Conservation (phyloP, 2,797 vertebrate species). For the Paratrypauchen microcephalus region DNA sequence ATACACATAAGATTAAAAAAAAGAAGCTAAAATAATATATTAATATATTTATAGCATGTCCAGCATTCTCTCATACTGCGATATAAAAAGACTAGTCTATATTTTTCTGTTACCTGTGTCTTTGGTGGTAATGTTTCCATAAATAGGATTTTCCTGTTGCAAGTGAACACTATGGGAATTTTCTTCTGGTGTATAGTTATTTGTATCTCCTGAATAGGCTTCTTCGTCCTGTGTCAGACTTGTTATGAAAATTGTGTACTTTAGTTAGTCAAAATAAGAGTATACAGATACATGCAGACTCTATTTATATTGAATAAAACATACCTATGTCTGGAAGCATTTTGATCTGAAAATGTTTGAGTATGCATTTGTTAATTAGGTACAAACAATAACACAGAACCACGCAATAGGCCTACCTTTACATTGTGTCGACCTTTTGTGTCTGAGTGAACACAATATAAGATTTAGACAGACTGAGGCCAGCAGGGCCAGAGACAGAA, state of each 20-base stretch:
- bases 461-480: slow-evolving; percentile 70
- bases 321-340: slow-evolving; percentile 33
- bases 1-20: neutral
- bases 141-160: slow-evolving; percentile 77
- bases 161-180: slow-evolving; percentile 50
- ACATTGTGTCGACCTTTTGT: slow-evolving; percentile 5
- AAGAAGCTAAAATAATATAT: too few relatives aligned
- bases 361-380: neutral
- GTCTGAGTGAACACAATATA: slow-evolving; percentile 53
- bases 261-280: neutral
- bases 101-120: slow-evolving; percentile 53
- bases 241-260: slow-evolving; percentile 17
- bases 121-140: slow-evolving; percentile 75
- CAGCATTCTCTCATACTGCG: neutral
- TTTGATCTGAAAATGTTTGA: slow-evolving; percentile 37
- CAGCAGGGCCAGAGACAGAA: slow-evolving; percentile 55
- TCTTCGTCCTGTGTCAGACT: slow-evolving; percentile 52
- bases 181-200: slow-evolving; percentile 47
- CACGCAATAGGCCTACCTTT: slow-evolving; percentile 48
- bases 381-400: neutral
- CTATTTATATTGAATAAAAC: slow-evolving; percentile 29
- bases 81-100: neutral
- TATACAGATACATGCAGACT: neutral
- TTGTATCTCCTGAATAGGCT: slow-evolving; percentile 28
- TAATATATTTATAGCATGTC: too few relatives aligned